phyloP scores from a whole-genome alignment of 1,140 invertebrate genomes.

The Trichonephila clavipes region DNA sequence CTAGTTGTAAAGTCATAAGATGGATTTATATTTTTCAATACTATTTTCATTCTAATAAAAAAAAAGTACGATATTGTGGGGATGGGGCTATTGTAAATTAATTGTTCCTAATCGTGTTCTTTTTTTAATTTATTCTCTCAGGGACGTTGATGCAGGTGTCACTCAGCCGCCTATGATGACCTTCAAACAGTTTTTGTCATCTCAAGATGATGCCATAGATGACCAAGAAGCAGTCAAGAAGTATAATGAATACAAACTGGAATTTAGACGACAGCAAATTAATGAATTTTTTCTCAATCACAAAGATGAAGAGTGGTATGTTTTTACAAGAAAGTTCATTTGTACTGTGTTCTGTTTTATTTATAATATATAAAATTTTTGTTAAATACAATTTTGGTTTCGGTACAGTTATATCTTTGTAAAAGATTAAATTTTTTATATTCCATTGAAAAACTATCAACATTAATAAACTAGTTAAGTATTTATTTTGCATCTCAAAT shows the following conservation, averaged over 20 bases:
- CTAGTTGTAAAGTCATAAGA: no score
- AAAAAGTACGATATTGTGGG: no score
- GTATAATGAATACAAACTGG: constrained; percentile 99
- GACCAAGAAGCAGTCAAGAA: constrained; percentile 98
- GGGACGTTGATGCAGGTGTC: constrained; percentile 79
- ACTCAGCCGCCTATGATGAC: constrained; percentile 96
- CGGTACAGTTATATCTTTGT: no score
- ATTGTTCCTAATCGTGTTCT: background rate
- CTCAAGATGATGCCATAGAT: constrained; percentile 98
- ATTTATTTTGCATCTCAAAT: no score
- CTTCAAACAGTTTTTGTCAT: constrained; percentile 97
- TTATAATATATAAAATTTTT: no score
- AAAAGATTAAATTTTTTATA: no score
- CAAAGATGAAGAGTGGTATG: constrained; percentile 99
- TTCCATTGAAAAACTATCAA: no score
- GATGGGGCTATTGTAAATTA: no score
- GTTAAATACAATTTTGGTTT: no score
- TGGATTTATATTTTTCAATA: no score
- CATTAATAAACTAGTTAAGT: no score
- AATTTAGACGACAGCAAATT: constrained; percentile 96
- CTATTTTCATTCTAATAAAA: no score
- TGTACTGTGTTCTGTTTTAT: background rate
- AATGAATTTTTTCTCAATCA: constrained; percentile 99
- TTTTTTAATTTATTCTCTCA: background rate
- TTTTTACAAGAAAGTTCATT: constrained; percentile 25